These are phyloP conservation scores for Lobophora halterata DNA, from an alignment of 2,888 invertebrate genomes.

Conservation along the genomic window DNA sequence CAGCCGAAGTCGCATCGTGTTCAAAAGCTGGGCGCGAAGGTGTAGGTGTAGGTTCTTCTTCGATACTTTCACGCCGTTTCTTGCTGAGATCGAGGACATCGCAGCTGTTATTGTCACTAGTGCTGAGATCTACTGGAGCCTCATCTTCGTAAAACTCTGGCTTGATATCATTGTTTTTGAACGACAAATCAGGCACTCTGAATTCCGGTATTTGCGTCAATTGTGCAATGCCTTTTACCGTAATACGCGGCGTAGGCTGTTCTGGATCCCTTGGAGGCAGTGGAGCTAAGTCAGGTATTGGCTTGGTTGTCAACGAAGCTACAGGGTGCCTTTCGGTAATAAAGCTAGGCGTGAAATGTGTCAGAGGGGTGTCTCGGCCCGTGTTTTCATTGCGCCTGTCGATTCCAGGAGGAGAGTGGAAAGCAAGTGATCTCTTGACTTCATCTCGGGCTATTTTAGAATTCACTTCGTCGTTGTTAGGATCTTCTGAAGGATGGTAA, in stretches of 20 bases:
- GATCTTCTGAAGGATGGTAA: slow-evolving; percentile 92
- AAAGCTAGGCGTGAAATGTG: slow-evolving; percentile 66
- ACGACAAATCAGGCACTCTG: slow-evolving; percentile 58
- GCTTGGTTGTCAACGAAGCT: slow-evolving; percentile 53
- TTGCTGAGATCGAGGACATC: slow-evolving; percentile 92
- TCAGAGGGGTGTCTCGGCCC: slow-evolving; percentile 66
- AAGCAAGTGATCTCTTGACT: slow-evolving; percentile 78
- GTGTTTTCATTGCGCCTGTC: slow-evolving; percentile 66
- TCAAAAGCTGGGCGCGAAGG: slow-evolving; percentile 73
- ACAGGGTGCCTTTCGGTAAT: slow-evolving; percentile 73
- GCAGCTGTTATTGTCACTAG: slow-evolving; percentile 74
- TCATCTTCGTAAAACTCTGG: slow-evolving; percentile 71
- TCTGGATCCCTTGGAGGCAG: slow-evolving; percentile 65
- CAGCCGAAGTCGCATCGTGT: slow-evolving; percentile 56
- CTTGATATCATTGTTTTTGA: slow-evolving; percentile 56
- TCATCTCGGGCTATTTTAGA: slow-evolving; percentile 78
- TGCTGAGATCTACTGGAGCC: slow-evolving; percentile 86
- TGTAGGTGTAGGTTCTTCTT: slow-evolving; percentile 52
- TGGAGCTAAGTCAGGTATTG: slow-evolving; percentile 57
- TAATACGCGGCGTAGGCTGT: slow-evolving; percentile 70
- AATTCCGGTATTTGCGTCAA: slow-evolving; percentile 80
- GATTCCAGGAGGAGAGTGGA: slow-evolving; percentile 76
- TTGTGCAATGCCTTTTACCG: slow-evolving; percentile 83
- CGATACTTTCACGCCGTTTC: slow-evolving; percentile 79
- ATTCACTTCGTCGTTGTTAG: slow-evolving; percentile 87